phyloP scores from a whole-genome alignment of 2,888 invertebrate genomes.

The Argyra leucocephala region DNA sequence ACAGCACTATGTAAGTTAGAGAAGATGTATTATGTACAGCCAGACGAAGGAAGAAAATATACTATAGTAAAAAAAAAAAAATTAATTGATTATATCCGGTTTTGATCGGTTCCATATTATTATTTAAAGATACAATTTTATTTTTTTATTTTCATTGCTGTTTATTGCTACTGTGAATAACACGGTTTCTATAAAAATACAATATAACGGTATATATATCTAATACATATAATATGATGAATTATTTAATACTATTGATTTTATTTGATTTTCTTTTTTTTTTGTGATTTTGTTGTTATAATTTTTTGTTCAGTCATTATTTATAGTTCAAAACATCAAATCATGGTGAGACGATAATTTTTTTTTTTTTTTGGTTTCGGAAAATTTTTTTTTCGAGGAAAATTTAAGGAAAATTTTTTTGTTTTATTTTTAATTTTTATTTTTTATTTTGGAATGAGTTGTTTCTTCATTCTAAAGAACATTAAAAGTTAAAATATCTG shows the following conservation, averaged over 20 bases:
- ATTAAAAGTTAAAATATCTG: slow-evolving; percentile 6
- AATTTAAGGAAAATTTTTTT: background rate
- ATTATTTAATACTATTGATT: no score
- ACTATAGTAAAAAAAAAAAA: no score
- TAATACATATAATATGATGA: no score
- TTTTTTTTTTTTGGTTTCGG: background rate
- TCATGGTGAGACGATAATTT: background rate
- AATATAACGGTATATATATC: background rate
- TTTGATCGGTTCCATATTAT: slow-evolving; percentile 3
- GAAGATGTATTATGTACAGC: no score
- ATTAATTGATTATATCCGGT: slow-evolving; percentile 2
- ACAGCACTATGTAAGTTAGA: no score
- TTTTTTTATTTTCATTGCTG: background rate
- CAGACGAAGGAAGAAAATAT: no score
- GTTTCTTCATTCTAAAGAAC: background rate
- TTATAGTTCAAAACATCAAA: background rate
- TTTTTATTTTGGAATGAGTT: no score
- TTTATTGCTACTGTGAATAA: no score
- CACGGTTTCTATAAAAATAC: no score
- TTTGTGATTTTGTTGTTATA: no score
- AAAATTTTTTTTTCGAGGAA: background rate
- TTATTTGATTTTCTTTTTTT: no score
- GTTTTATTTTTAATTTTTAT: background rate
- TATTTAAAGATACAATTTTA: background rate
- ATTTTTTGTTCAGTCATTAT: background rate